Evolutionary conservation across 2,797 vertebrate genomes (phyloP).

Genomic region (Anableps anableps): DNA sequence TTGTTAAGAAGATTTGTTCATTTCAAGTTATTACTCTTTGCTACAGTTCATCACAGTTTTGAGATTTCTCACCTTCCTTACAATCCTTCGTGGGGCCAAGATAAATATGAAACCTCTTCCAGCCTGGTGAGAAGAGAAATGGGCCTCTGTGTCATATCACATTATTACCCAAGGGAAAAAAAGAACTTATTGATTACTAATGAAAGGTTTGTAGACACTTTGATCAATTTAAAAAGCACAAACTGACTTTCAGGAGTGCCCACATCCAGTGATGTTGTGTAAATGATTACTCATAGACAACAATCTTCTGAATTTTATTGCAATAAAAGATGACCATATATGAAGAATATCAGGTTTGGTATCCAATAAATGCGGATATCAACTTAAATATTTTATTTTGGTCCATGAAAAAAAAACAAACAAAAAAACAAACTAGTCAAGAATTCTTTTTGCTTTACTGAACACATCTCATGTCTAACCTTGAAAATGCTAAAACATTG

Average conservation of each 20-base stretch:
- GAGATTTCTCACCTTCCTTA: neutral
- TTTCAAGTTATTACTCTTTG: neutral
- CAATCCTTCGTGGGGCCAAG: neutral
- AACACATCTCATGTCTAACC: neutral
- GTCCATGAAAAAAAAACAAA: no score
- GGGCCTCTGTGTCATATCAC: neutral
- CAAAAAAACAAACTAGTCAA: no score
- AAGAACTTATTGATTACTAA: neutral
- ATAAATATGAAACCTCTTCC: neutral
- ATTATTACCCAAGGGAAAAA: neutral
- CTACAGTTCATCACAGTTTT: neutral
- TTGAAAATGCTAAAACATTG: neutral
- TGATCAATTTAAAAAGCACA: neutral
- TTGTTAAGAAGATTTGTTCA: neutral
- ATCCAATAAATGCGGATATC: no score
- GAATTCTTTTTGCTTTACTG: no score
- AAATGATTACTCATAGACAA: neutral
- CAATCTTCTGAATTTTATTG: neutral
- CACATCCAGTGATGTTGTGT: neutral
- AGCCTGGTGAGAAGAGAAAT: neutral
- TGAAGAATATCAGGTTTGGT: no score
- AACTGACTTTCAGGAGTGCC: neutral
- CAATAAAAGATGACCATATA: no score
- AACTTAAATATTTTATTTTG: no score
- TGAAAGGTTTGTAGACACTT: neutral